Evolutionary conservation across 1,140 invertebrate genomes (phyloP), one percentile per base, ranked within the genome.

Genomic region (Pentalonia nigronervosa): DNA sequence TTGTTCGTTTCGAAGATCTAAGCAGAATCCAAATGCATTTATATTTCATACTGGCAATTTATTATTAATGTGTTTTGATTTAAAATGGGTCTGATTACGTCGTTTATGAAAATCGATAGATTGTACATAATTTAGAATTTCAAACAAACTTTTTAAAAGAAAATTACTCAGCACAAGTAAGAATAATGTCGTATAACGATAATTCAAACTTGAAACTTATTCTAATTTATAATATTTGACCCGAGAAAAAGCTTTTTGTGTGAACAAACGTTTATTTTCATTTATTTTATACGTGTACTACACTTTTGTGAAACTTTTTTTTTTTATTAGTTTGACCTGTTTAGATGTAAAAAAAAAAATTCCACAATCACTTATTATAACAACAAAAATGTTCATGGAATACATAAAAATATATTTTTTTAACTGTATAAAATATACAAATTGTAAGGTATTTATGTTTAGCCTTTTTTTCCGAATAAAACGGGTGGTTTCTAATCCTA

Each of bases 241-340:
- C 30, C 30, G 14, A 47, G 23, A 47, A 47, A 47, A 87, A 47
- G 30, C 84, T 87, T 87, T 87, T 87, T 87, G 30, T 87, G 84
- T 47, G 11, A 30, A 47, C 45, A 87, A 87, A 87, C 84, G 45
- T 87, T 87, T 47, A 87, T 87, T 87, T 87, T 87, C 84, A 87
- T 87, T 87, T 47, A 47, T 47, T 47, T 87, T 48, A 47, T 87
- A 47, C 45, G 20, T 30, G 47, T 48, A 88, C 11, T 17, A 45
- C 20, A 50, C 8, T n/a, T 50, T 50, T 88, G 17, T 50, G n/a
- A 34, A 50, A 88, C 30, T 88, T 88, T 23, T 88, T 23, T 88
- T 84, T 76, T 88, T 88, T 87, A 88, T 50, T 88, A 50, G 47
- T 88, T 50, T 88, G 47, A 34, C 47, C n/a, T 88, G 47, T 88